Conservation (phyloP, 2,888 invertebrate genomes). For the Pseudolycoriella hygida region DNA sequence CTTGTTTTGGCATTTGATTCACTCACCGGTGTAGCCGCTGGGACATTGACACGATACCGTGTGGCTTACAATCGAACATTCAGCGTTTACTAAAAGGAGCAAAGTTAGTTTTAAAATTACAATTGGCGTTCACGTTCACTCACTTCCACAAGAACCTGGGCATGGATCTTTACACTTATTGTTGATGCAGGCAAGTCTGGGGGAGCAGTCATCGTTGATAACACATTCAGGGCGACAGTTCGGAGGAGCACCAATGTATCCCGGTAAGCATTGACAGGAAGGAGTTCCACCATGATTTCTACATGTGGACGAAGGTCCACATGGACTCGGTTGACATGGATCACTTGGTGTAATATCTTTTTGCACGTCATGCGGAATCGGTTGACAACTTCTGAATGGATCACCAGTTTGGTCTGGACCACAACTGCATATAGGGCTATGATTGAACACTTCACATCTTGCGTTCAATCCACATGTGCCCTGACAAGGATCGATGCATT, state of each 20-base stretch:
- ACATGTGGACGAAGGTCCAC: slow-evolving; percentile 66
- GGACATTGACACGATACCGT: slow-evolving; percentile 67
- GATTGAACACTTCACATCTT: slow-evolving; percentile 51
- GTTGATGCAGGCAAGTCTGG: slow-evolving; percentile 48
- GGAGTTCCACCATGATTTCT: slow-evolving; percentile 44
- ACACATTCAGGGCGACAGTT: slow-evolving; percentile 70
- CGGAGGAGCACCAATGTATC: slow-evolving; percentile 62
- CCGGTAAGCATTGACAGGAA: slow-evolving; percentile 57
- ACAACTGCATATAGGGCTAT: slow-evolving; percentile 54
- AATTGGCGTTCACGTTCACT: too few species aligned
- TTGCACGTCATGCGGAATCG: slow-evolving; percentile 30
- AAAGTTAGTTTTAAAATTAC: too few species aligned
- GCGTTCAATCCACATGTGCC: slow-evolving; percentile 53
- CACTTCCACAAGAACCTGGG: slow-evolving; percentile 6
- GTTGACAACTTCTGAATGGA: slow-evolving; percentile 58
- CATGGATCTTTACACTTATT: slow-evolving; percentile 62
- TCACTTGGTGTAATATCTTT: slow-evolving; percentile 27
- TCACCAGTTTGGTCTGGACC: slow-evolving; percentile 46
- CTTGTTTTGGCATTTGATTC: too few species aligned
- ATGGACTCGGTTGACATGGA: slow-evolving; percentile 62
- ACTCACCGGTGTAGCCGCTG: slow-evolving; percentile 42
- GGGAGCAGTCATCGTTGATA: slow-evolving; percentile 58
- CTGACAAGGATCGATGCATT: slow-evolving; percentile 53
- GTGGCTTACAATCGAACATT: slow-evolving; percentile 62
- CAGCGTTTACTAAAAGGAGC: slow-evolving; percentile 32